Evolutionary conservation across 2,888 invertebrate genomes (phyloP).

Genomic region (Eucriotettix oculatus): DNA sequence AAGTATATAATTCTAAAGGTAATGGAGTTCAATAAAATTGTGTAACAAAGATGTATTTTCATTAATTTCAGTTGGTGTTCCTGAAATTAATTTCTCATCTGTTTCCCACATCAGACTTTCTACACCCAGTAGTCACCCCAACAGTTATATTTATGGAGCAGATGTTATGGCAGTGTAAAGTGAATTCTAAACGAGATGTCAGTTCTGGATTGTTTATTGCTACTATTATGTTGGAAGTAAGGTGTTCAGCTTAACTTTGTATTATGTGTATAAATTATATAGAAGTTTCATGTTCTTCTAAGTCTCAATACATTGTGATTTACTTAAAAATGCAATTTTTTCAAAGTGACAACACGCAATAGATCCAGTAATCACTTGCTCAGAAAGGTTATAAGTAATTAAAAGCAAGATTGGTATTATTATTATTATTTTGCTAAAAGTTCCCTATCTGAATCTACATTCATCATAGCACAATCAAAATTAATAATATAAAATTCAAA

Average conservation of each 20-base stretch:
- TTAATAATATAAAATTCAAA: too few species aligned
- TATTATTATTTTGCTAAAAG: too few species aligned
- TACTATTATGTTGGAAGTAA: conserved; percentile 55
- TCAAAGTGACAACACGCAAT: too few species aligned
- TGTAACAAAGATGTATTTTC: background rate
- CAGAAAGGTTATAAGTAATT: too few species aligned
- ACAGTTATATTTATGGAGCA: conserved; percentile 64
- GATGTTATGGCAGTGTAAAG: conserved; percentile 47
- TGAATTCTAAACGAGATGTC: conserved; percentile 47
- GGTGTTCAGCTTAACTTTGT: conserved; percentile 8
- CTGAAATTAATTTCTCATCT: conserved; percentile 66
- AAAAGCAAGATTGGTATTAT: too few species aligned
- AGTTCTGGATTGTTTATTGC: conserved; percentile 61
- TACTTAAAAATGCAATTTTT: too few species aligned
- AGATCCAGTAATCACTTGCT: too few species aligned
- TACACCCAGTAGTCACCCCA: conserved; percentile 82
- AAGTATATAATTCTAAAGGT: conserved; percentile 7
- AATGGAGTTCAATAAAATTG: background rate
- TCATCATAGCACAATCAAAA: too few species aligned
- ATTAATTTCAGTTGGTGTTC: conserved; percentile 41
- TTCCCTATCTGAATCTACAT: too few species aligned
- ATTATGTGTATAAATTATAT: too few species aligned
- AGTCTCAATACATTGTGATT: too few species aligned
- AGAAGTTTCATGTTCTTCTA: too few species aligned
- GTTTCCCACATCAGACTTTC: conserved; percentile 80